These are phyloP conservation scores for Tachypleus tridentatus DNA, from an alignment of 1,140 invertebrate genomes.

Conservation along the genomic window DNA sequence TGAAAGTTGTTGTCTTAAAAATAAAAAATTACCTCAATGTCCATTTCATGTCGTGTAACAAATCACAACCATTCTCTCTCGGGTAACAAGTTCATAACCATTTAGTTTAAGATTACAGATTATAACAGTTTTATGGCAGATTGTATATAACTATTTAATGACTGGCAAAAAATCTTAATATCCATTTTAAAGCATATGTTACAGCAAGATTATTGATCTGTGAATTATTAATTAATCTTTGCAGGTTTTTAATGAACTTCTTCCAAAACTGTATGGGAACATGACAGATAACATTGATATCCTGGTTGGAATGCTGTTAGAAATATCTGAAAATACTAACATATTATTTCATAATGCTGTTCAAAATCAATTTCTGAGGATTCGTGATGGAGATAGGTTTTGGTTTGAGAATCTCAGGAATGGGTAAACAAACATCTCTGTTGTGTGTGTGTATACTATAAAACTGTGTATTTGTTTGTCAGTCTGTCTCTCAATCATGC, in stretches of 20 bases:
- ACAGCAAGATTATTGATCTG: too few relatives aligned
- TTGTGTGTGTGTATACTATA: too few relatives aligned
- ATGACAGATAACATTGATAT: constrained; percentile 46
- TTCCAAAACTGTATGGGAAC: constrained; percentile 36
- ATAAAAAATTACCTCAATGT: too few relatives aligned
- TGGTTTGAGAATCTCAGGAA: constrained; percentile 45
- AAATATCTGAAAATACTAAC: constrained; percentile 43
- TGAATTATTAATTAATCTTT: not conserved
- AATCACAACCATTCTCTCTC: not conserved
- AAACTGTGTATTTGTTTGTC: too few relatives aligned
- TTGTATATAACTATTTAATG: too few relatives aligned
- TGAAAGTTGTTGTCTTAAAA: too few relatives aligned
- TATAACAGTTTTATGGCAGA: not conserved
- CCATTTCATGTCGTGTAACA: too few relatives aligned
- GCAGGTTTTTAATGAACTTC: constrained; percentile 9
- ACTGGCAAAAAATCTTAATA: too few relatives aligned
- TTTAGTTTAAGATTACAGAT: not conserved
- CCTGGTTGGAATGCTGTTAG: constrained; percentile 55
- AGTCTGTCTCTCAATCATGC: too few relatives aligned
- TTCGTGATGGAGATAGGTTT: constrained; percentile 44
- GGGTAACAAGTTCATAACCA: not conserved
- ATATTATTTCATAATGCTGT: constrained; percentile 45
- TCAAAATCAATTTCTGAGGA: constrained; percentile 42
- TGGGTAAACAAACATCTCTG: constrained; percentile 29
- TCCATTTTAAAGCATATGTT: too few relatives aligned